These are phyloP conservation scores for Sitta europaea DNA, from an alignment of 2,113 vertebrate genomes.

Conservation along the genomic window DNA sequence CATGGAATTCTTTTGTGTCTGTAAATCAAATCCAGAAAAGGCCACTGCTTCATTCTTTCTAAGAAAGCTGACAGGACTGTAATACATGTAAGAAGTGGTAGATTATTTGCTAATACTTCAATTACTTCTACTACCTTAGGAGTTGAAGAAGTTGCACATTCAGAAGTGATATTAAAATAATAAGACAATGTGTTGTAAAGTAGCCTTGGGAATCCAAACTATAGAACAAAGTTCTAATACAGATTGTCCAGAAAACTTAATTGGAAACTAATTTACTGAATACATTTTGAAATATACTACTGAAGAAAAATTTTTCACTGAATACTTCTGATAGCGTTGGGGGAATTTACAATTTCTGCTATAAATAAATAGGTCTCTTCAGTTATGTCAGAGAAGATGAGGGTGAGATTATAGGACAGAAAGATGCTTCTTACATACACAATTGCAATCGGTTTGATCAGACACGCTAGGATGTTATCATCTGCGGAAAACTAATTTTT, in stretches of 20 bases:
- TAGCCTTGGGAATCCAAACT: background rate
- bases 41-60: background rate
- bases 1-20: background rate
- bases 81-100: background rate
- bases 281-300: background rate
- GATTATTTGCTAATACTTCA: background rate
- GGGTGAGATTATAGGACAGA: background rate
- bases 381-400: background rate
- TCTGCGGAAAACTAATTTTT: background rate
- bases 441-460: background rate
- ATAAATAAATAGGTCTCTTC: background rate
- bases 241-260: background rate
- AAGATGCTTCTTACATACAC: background rate
- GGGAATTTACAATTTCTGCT: background rate
- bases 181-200: background rate
- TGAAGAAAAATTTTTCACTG: background rate
- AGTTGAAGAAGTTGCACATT: background rate
- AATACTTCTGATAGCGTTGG: background rate
- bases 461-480: background rate
- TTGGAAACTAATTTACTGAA: background rate
- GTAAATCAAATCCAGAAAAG: background rate
- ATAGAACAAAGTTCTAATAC: background rate
- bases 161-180: background rate
- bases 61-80: background rate
- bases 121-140: background rate